Evolutionary conservation across 1,140 invertebrate genomes (phyloP), one percentile per base, ranked within the genome.

Genomic region (Drosophila funebris): DNA sequence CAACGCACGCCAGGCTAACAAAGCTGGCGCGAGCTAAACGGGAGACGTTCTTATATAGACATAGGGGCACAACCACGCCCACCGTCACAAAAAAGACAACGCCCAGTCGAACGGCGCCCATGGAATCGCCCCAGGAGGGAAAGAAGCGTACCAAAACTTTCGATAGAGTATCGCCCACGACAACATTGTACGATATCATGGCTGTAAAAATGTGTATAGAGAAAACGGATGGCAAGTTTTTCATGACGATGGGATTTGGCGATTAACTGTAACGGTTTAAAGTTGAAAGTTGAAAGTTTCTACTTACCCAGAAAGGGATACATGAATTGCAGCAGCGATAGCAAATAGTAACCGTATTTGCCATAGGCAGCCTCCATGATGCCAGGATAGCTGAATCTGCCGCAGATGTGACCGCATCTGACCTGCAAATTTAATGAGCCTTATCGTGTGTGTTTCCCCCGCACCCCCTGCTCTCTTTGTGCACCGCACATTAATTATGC

Each of bases 161-260:
- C 1, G 96, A 97, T 14, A 97, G 93, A 0, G 96, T 97, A 91
- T 98, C 97, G 24, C 96, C 97, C 16, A 97, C 96, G 27, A 97
- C 97, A 4, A 97, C 95, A 91, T 98, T 97, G 90, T 98, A 97
- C 44, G 96, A 97, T 27, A 97, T 95, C 96, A 97, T 97, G 1
- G 97, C 96, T 97, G 92, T 52, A 74, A 79, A 78, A 57, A 39
- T 20, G 27, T n/a, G 14, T 43, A 58, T 18, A 11, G n/a, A 68
- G 58, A 53, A 27, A 56, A 20, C 18, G 16, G 20, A n/a, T n/a
- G 5, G 1, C 1, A 24, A 53, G 31, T 37, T 37, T 43, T 53
- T 36, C 13, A 18, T 48, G 50, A 16, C 22, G 44, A 69, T 62
- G 27, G 52, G 43, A 69, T 50, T 56, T 39, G 4, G 18, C 18